Evolutionary conservation across 2,797 vertebrate species (phyloP).

Genomic region (Diglossa cyanea): DNA sequence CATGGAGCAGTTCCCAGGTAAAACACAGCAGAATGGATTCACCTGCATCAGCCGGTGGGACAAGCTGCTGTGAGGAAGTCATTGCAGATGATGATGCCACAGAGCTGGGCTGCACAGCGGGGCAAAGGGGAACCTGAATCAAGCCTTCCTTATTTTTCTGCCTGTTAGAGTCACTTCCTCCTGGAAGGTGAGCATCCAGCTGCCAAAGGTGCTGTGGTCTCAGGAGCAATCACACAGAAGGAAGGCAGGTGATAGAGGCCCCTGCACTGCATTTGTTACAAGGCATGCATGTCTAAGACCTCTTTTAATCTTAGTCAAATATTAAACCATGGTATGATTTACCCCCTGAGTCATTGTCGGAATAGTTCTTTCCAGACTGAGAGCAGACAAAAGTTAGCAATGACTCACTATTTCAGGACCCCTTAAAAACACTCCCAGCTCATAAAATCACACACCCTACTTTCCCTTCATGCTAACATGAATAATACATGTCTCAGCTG

Average conservation of each 20-base stretch:
- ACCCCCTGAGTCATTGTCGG: neutral
- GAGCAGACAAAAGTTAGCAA: neutral
- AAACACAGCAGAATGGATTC: neutral
- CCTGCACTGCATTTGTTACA: neutral
- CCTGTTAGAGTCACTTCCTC: neutral
- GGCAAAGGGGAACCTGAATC: neutral
- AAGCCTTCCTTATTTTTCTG: neutral
- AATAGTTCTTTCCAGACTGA: neutral
- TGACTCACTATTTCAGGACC: constrained; percentile 32
- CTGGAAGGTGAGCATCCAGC: neutral
- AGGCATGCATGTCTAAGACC: neutral
- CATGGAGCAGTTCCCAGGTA: neutral
- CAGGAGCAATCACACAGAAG: neutral
- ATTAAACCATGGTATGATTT: neutral
- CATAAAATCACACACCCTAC: constrained; percentile 17
- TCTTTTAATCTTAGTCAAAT: constrained; percentile 14
- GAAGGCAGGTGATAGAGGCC: neutral
- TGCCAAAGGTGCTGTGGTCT: neutral
- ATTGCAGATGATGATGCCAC: neutral
- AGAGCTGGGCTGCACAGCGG: neutral
- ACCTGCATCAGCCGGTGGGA: neutral
- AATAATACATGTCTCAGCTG: neutral
- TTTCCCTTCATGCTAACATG: neutral
- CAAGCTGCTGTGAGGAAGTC: neutral
- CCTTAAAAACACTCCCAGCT: constrained; percentile 10